Percentiles rank a stretch among this genome's conserved stretches.
Conservation (phyloP, 2,797 vertebrate species). For the Gymnoscopelus braueri region DNA sequence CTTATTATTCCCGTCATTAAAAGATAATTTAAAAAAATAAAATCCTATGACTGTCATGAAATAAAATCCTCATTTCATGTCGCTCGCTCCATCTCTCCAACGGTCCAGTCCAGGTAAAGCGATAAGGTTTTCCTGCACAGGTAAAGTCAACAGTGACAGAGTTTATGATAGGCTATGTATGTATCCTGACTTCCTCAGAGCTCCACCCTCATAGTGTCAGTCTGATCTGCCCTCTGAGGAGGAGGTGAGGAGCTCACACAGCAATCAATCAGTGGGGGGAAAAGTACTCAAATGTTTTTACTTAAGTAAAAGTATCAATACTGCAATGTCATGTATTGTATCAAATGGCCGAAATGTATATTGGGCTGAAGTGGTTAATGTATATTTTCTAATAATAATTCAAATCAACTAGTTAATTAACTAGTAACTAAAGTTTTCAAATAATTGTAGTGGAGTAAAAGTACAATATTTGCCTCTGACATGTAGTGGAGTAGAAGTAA, state of each 20-base stretch:
- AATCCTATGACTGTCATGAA: constrained; percentile 13
- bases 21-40: background rate
- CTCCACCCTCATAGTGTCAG: constrained; percentile 60
- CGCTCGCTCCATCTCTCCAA: constrained; percentile 40
- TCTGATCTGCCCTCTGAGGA: constrained; percentile 37
- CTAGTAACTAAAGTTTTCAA: too few relatives aligned
- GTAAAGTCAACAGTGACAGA: constrained; percentile 52
- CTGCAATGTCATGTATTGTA: too few relatives aligned
- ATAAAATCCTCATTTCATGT: constrained; percentile 66
- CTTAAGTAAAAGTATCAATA: too few relatives aligned
- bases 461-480: too few relatives aligned
- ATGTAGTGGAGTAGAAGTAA: too few relatives aligned
- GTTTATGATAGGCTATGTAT: constrained; percentile 58
- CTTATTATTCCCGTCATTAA: constrained; percentile 31
- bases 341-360: too few relatives aligned
- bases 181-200: constrained; percentile 52
- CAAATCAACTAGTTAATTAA: too few relatives aligned
- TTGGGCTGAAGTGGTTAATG: too few relatives aligned
- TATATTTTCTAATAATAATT: too few relatives aligned
- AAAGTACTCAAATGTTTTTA: background rate
- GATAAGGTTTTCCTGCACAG: constrained; percentile 47
- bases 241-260: constrained; percentile 35
- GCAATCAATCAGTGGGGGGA: background rate
- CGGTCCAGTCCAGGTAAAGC: constrained; percentile 50
- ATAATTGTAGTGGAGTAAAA: too few relatives aligned